Base-by-base conservation (phyloP, 2,113 vertebrate species). In the Blennius ocellaris region DNA sequence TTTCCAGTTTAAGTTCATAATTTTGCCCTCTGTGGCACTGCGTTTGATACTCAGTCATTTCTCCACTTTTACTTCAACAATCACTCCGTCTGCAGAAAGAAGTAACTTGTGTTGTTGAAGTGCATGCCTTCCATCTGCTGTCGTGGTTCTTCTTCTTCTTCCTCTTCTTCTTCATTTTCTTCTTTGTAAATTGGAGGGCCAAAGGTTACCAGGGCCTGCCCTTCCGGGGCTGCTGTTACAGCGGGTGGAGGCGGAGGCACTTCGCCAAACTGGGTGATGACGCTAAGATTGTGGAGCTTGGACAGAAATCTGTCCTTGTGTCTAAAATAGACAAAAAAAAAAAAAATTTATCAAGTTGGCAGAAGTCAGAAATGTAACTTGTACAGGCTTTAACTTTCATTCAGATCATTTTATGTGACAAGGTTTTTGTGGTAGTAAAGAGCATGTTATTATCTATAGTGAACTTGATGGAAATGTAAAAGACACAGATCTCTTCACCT, bases 51-150 rank as follows among this genome's bases (percentile, higher is more conserved):
- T 3, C 15, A 1, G 4, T 6, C 40, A 9, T 3, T 47, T 11
- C 44, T 21, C 6, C 21, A 9, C 55, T 59, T 50, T 48, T 45
- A 38, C 14, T 8, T 30, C 2, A 1, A 8, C 69, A 15, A 40
- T 61, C 9, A 76, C 10, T 84, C 21, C 8, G 11, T 68, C 40
- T 57, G 61, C 8, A 82, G 47, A 11, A 92, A 73, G 65, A 94
- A 94, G 71, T 94, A 94, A 67, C 85, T 92, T 36, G 75, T 83
- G 72, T 94, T 94, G 80, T 87, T 87, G 37, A 94, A 90, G 54
- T 92, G 83, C 55, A 87, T 68, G 8, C 67, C 47, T 7, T 90
- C 86, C 6, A 3, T 56, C 6, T 8, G 50, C 10, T 71, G 67
- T 8, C 15, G 58, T 5, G 17, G 17, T 62, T 69, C 49, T 40